phyloP scores from a whole-genome alignment of 2,113 vertebrate genomes.

The Trematomus loennbergii region DNA sequence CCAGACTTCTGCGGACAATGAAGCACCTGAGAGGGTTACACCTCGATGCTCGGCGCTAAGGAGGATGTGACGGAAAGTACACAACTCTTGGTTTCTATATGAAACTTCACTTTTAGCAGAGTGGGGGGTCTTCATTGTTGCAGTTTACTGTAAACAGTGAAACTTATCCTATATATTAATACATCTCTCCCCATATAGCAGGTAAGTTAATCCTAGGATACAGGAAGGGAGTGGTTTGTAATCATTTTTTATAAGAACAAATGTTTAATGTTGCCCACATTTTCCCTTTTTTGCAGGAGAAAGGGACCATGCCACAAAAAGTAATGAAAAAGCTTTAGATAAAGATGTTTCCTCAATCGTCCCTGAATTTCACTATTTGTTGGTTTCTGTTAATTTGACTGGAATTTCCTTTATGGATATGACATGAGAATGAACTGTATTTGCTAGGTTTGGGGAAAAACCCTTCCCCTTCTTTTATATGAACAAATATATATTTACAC shows the following conservation, averaged over 20 bases:
- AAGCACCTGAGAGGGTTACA: conserved; percentile 54
- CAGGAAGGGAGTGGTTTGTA: background rate
- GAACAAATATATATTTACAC: too few species aligned
- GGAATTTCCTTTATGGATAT: too few species aligned
- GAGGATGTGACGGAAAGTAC: conserved; percentile 48
- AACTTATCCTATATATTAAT: background rate
- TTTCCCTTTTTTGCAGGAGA: background rate
- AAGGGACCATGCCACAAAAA: background rate
- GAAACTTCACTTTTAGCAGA: conserved; percentile 5
- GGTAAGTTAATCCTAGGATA: background rate
- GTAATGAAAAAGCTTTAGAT: background rate
- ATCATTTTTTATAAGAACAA: background rate
- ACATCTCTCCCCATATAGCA: background rate
- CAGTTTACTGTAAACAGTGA: background rate
- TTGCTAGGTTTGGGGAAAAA: too few species aligned
- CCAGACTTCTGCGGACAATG: conserved; percentile 44
- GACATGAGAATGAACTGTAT: too few species aligned
- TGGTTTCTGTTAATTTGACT: too few species aligned
- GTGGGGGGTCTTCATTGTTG: conserved; percentile 6
- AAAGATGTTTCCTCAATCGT: too few species aligned
- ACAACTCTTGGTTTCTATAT: conserved; percentile 29
- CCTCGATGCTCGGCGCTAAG: background rate
- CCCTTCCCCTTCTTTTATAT: too few species aligned
- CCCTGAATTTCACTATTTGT: too few species aligned
- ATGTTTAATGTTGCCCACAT: background rate